Evolutionary conservation across 2,113 vertebrate species (phyloP).

Genomic region (Otocyon megalotis): DNA sequence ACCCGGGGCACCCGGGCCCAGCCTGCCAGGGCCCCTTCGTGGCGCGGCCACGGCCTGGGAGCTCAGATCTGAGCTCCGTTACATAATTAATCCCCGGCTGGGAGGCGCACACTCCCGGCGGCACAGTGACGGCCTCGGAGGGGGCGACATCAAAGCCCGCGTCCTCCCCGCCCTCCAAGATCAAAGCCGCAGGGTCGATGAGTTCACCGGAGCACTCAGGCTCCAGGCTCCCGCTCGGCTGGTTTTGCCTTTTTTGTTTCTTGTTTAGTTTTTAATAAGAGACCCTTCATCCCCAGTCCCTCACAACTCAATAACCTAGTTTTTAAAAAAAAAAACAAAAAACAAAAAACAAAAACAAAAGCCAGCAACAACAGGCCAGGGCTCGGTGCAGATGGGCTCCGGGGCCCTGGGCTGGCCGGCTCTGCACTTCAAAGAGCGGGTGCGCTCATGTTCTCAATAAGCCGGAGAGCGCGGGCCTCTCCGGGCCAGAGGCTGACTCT

Average conservation of each 20-base stretch:
- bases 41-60: accelerated
- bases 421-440: not conserved
- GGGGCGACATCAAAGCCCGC: not conserved
- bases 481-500: accelerated
- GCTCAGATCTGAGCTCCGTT: not conserved
- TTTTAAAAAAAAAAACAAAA: not conserved
- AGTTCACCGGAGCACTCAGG: accelerated
- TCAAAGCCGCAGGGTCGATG: not conserved
- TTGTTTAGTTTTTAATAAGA: slow-evolving; percentile 12
- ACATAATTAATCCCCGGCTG: slow-evolving; percentile 27
- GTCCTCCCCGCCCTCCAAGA: not conserved
- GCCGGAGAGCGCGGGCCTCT: not conserved
- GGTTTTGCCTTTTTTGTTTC: not conserved
- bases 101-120: accelerated
- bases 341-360: too few species aligned
- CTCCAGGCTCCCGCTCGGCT: not conserved
- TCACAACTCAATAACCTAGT: not conserved
- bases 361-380: not conserved
- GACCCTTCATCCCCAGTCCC: not conserved
- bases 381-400: accelerated
- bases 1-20: not conserved
- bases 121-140: accelerated
- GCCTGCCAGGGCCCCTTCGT: not conserved
- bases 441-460: accelerated
- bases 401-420: not conserved